Base-by-base conservation (phyloP, 2,113 vertebrate species). In the Prinia subflava region DNA sequence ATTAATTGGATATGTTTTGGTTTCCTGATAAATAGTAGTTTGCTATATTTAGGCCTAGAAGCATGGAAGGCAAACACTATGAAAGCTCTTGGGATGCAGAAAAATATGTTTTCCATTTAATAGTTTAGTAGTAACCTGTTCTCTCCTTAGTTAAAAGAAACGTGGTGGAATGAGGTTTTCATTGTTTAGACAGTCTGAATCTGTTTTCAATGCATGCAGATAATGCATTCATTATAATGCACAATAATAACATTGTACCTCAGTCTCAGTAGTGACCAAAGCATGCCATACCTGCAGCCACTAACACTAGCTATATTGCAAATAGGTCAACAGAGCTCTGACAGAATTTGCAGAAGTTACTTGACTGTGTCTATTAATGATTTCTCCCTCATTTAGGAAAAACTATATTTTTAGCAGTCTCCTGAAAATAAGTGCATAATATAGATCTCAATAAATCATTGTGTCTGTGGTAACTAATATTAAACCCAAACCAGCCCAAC, bases 161-260 rank as follows among this genome's bases (percentile, higher is more conserved):
- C 8, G 30, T 46, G 15, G 4, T 87, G 39, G 3, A 1, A 0
- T 59, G 13, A 2, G 1, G 0, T 6, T 65, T 78, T 75, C 4
- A 0, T 56, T 81, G 9, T 31, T 64, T 39, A 31, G 28, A 13
- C 22, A 59, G 6, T 49, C n/a, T 59, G 37, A 76, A 73, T 85
- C 6, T 1, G 4, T 86, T 74, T 65, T 59, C 35, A 53, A 0
- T 62, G 31, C 9, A 21, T 65, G 46, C 23, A 67, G 33, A 24
- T 68, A 49, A 78, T 85, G 15, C 15, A 16, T 49, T 78, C 16
- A 5, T 49, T 59, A 35, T 67, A 81, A 35, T 1, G 2, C 52
- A 23, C 5, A 28, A 5, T 76, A 46, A 33, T 49, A 50, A 37
- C 23, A 0, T 11, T 9, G 13, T 75, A 44, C 31, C 25, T 87